Evolutionary conservation across 2,888 invertebrate species (phyloP).

Genomic region (Diaperis boleti): DNA sequence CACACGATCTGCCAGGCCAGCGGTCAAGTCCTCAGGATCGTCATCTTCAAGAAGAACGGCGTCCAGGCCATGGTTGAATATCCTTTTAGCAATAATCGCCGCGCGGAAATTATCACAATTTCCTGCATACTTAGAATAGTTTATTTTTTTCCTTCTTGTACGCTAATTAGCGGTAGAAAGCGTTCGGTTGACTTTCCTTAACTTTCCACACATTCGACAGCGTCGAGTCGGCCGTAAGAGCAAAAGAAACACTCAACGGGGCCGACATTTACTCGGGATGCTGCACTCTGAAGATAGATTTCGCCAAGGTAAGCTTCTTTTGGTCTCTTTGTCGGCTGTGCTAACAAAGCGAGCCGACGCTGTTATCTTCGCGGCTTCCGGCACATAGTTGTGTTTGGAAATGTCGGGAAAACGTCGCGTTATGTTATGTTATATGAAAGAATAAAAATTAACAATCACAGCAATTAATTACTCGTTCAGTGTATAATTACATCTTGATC

Average conservation of each 20-base stretch:
- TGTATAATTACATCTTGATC: too few relatives aligned
- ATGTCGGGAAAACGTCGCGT: too few relatives aligned
- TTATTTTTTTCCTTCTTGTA: slow-evolving; percentile 3
- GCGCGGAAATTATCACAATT: too few relatives aligned
- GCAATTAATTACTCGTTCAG: too few relatives aligned
- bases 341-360: not conserved
- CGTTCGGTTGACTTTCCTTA: slow-evolving; percentile 69
- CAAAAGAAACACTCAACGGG: slow-evolving; percentile 95
- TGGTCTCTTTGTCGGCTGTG: slow-evolving; percentile 7
- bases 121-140: not conserved
- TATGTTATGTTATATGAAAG: too few relatives aligned
- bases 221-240: slow-evolving; percentile 92
- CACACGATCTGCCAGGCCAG: slow-evolving; percentile 96
- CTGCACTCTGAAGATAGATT: slow-evolving; percentile 99
- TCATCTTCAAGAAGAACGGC: slow-evolving; percentile 98
- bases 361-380: too few relatives aligned
- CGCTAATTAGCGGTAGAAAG: slow-evolving; percentile 23
- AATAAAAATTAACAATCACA: too few relatives aligned
- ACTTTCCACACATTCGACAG: slow-evolving; percentile 86
- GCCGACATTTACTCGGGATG: slow-evolving; percentile 99
- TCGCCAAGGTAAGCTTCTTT: slow-evolving; percentile 87
- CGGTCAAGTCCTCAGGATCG: slow-evolving; percentile 96
- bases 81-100: slow-evolving; percentile 80
- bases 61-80: slow-evolving; percentile 99
- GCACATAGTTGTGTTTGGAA: too few relatives aligned